phyloP scores from a whole-genome alignment of 2,797 vertebrate genomes.

The Rhyacichthys aspro region DNA sequence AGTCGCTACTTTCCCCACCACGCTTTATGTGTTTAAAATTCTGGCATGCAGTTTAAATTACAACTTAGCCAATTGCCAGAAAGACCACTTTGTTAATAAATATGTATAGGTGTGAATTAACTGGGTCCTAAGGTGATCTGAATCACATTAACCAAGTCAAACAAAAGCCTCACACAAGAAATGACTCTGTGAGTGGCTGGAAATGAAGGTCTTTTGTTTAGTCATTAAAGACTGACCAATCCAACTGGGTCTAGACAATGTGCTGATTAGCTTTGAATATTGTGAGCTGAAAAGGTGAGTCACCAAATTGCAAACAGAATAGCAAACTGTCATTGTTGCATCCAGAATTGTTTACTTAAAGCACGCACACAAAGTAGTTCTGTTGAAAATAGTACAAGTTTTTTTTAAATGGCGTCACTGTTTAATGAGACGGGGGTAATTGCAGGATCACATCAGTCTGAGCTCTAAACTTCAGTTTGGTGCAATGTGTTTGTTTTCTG shows the following conservation, averaged over 20 bases:
- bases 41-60: constrained; percentile 27
- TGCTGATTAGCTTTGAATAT: too few relatives aligned
- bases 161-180: constrained; percentile 11
- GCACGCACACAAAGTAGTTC: too few relatives aligned
- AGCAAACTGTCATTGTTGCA: too few relatives aligned
- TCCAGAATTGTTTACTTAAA: too few relatives aligned
- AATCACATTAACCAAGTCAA: not conserved
- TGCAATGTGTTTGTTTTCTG: too few relatives aligned
- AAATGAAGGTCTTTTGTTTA: constrained; percentile 3
- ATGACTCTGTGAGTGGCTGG: constrained; percentile 1
- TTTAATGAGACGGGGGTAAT: too few relatives aligned
- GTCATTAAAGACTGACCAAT: constrained; percentile 9
- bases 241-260: not conserved
- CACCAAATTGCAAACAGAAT: too few relatives aligned
- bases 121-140: constrained; percentile 26
- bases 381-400: too few relatives aligned
- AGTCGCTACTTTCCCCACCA: not conserved
- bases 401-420: too few relatives aligned
- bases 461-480: too few relatives aligned
- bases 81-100: constrained; percentile 41
- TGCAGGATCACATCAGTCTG: too few relatives aligned
- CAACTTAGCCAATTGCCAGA: constrained; percentile 38
- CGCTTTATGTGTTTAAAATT: not conserved
- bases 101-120: constrained; percentile 32
- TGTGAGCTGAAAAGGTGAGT: too few relatives aligned